Base-by-base conservation (phyloP, 2,113 vertebrate species). In the Psephotus haematonotus region DNA sequence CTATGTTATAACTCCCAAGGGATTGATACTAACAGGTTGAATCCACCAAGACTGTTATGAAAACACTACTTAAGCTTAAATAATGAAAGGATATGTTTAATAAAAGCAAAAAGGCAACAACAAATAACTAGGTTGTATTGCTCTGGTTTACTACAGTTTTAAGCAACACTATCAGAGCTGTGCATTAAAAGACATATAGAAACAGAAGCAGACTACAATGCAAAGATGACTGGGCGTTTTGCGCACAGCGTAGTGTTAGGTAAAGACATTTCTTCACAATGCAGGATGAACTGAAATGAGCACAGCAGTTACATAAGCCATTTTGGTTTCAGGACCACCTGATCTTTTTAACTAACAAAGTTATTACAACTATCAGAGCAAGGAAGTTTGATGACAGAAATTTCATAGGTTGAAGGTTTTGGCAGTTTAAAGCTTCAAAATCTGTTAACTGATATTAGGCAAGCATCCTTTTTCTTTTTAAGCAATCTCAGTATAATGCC, bases 381-480 rank as follows among this genome's bases (percentile, higher is more conserved):
- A 92, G 90, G 96, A 96, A 96, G 95, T 95, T 86, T 94, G 82
- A 92, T 85, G 75, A 90, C 75, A 92, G 80, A 80, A 86, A 91
- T 95, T 85, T 96, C 93, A 96, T 52, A 96, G 94, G 92, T 81
- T 91, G 89, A 96, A 97, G 70, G 75, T 59, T 96, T 80, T 96
- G 92, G 43, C 96, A 96, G 96, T 97, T 98, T 96, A 97, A 97
- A 97, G 97, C 94, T 91, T 93, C 95, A 96, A 97, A 98, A 98
- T 98, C 97, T 97, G 97, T 98, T 97, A 98, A 98, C 97, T 96
- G 97, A 93, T 95, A 97, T 98, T 97, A 98, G 92, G 98, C 98
- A 98, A 98, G 96, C 96, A 98, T 97, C 97, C 97, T 97, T 98
- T 98, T 97, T 98, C 98, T 97, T 97, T 98, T 98, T 98, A 95